Evolutionary conservation across 2,888 invertebrate species (phyloP), one percentile per base, ranked within the genome.

Genomic region (Heliconius ethilla): DNA sequence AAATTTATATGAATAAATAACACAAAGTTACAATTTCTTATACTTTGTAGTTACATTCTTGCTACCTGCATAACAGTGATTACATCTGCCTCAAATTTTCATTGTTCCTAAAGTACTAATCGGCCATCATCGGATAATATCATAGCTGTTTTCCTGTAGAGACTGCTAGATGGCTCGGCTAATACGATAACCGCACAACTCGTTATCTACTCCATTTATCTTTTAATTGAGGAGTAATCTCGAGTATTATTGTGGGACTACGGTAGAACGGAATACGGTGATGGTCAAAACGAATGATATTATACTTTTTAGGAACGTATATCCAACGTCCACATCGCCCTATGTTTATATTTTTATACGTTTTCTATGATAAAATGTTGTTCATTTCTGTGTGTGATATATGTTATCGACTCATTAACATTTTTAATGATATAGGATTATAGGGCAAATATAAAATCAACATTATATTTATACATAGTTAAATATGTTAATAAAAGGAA

Each of bases 161-260:
- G 67, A 27, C 67, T 33, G 51, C 33, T 62, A 51, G 67, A 73
- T 77, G 77, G 66, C 59, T 77, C 73, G 77, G 74, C 74, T 67
- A 77, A 74, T 74, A 40, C 77, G 73, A 73, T 77, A 77, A 79
- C 75, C 70, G 79, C 75, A 59, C 70, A 45, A 70, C 59, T 75
- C 72, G 69, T 76, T 81, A 76, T 79, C 79, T 69, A 73, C 83
- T 83, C 81, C 85, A 86, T 83, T 89, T 87, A 87, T 87, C 86
- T 86, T 88, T 86, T 89, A 89, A 89, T 88, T 89, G 86, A 78
- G 77, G 73, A 76, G 66, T 80, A 80, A 81, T 80, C 78, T 76
- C 40, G 40, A 45, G 70, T 65, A 65, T 79, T 62, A 70, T 74
- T 79, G 73, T 62, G 40, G 65, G 69, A 18, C 62, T 55, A 37